Base-by-base conservation (phyloP, 2,888 invertebrate genomes). In the Xestia rhomboidea region DNA sequence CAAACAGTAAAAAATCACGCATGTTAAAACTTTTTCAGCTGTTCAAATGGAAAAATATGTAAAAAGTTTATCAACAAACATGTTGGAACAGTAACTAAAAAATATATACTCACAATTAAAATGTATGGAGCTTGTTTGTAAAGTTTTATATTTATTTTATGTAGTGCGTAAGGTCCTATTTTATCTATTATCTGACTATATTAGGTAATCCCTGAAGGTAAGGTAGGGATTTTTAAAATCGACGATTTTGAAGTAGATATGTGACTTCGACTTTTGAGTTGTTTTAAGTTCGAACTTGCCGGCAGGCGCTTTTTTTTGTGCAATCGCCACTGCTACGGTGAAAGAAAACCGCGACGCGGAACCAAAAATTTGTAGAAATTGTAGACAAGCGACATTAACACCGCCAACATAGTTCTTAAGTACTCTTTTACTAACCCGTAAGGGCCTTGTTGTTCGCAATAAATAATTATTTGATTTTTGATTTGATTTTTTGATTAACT, bases 21-120 rank as follows among this genome's bases (percentile, higher is more conserved):
- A 38, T 27, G 21, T n/a, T 24, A n/a, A 76, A 63, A 34, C 2
- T 30, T 27, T 66, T 67, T 24, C 68, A 51, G 13, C 34, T 49
- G 15, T 46, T 73, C 7, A 66, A 77, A 73, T 67, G n/a, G 24
- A 51, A 79, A 83, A 74, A 71, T 71, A 82, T 71, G 63, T 71
- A 44, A 60, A 79, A 79, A 83, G 71, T 79, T 79, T 54, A 70
- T 67, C 30, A 30, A 46, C 73, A 64, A 66, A 69, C 57, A 68
- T 60, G 27, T 44, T 30, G 60, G 7, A 34, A 49, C 11, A 51
- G 46, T 70, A 24, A 46, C 24, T 57, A 73, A 67, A 24, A 69
- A 41, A 38, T n/a, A 4, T n/a, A 41, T n/a, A 70, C 34, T 21
- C n/a, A 21, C 27, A 41, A 34, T 82, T 57, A 41, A 57, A 57